Conservation (phyloP, 2,113 vertebrate genomes). For the Chroicocephalus ridibundus region DNA sequence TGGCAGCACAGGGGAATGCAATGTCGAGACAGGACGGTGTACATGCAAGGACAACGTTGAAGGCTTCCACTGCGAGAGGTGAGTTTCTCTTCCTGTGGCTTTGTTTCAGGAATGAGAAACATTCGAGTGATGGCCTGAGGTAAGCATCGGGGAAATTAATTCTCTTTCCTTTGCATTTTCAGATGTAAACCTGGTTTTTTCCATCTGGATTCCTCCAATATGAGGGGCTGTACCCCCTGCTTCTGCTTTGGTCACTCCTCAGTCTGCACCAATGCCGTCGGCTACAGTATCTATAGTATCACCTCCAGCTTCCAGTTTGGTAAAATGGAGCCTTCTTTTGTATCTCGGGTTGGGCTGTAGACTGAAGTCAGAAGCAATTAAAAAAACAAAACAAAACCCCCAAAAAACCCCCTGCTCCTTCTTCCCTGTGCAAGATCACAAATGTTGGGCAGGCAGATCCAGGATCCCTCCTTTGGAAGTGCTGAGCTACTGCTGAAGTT, state of each 20-base stretch:
- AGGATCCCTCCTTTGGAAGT: background rate
- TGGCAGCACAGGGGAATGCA: slow-evolving; percentile 91
- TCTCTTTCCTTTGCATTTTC: background rate
- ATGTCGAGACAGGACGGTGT: slow-evolving; percentile 87
- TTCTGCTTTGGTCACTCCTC: slow-evolving; percentile 98
- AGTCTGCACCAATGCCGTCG: slow-evolving; percentile 84
- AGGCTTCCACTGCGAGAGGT: slow-evolving; percentile 96
- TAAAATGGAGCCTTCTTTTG: slow-evolving; percentile 50
- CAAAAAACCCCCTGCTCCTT: background rate
- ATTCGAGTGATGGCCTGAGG: background rate
- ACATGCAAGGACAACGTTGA: slow-evolving; percentile 93
- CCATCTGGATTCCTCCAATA: slow-evolving; percentile 85
- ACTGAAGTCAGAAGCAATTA: background rate
- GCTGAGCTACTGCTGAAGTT: background rate
- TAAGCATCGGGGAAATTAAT: background rate
- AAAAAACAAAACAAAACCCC: background rate
- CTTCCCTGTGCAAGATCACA: background rate
- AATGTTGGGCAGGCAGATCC: background rate
- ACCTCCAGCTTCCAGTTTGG: slow-evolving; percentile 84
- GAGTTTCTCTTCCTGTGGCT: background rate
- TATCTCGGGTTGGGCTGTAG: background rate
- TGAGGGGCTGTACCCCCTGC: slow-evolving; percentile 90
- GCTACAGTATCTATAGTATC: slow-evolving; percentile 81
- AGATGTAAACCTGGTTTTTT: slow-evolving; percentile 98
- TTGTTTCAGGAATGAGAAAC: slow-evolving; percentile 28